Evolutionary conservation across 2,888 invertebrate species (phyloP), one percentile per base, ranked within the genome.

Genomic region (Willowsia nigromaculata): DNA sequence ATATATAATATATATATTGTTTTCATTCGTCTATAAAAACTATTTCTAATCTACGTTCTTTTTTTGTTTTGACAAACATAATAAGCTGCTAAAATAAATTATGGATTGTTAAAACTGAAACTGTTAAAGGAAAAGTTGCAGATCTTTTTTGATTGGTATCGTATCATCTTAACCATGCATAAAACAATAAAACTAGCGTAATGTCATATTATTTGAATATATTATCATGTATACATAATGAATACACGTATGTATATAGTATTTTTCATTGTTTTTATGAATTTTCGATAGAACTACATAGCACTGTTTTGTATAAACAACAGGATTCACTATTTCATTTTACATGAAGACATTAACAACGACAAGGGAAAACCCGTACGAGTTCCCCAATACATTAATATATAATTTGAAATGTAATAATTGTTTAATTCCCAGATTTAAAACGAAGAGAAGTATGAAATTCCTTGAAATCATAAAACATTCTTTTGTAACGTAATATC

Each of bases 401-500:
- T n/a, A n/a, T n/a, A n/a, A n/a, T n/a, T n/a, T n/a, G n/a, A n/a
- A n/a, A n/a, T n/a, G n/a, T n/a, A n/a, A n/a, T n/a, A n/a, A n/a
- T n/a, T n/a, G n/a, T n/a, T n/a, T 47, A 47, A 47, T 47, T 47
- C n/a, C 47, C 47, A 47, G 47, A 11, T 15, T 47, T n/a, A 1
- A 1, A 1, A 47, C 1, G 13, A 47, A 15, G 13, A 3, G 47
- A 11, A 6, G n/a, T 47, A 1, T 47, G n/a, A 47, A 47, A 47
- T 40, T 7, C 5, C 40, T 5, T 56, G 56, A 22, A 25, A 25
- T n/a, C 53, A 18, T 53, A 53, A 56, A 56, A 56, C 25, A n/a
- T 56, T 6, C 18, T 47, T 50, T 53, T 76, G 76, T 76, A 76
- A 53, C 47, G 53, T 76, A 76, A 76, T 76, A 76, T 76, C 76